phyloP scores from a whole-genome alignment of 2,797 vertebrate genomes.

The Sebastes minor region DNA sequence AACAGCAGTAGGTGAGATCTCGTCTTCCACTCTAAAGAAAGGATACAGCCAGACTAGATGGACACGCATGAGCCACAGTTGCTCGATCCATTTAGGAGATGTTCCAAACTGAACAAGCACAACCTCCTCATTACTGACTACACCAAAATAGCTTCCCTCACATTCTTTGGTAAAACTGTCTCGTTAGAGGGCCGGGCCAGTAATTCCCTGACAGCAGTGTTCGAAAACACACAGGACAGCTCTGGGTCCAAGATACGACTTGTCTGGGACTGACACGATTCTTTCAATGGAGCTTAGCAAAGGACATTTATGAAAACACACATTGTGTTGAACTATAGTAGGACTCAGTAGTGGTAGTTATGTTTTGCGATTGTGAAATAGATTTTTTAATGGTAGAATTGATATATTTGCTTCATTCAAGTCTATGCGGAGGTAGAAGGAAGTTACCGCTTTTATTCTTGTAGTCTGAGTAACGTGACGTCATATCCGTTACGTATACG shows the following conservation, averaged over 20 bases:
- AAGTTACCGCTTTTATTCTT: too few relatives aligned
- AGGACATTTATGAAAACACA: neutral
- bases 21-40: neutral
- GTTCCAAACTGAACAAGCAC: slow-evolving; percentile 43
- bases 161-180: slow-evolving; percentile 58
- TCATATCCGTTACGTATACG: too few relatives aligned
- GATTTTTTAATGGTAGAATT: too few relatives aligned
- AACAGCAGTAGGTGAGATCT: neutral
- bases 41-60: neutral
- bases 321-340: neutral
- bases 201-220: slow-evolving; percentile 46
- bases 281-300: neutral
- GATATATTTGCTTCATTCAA: too few relatives aligned
- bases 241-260: neutral
- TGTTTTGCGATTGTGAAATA: too few relatives aligned
- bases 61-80: slow-evolving; percentile 18
- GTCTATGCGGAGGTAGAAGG: neutral
- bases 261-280: neutral
- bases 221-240: slow-evolving; percentile 36
- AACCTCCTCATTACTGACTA: slow-evolving; percentile 61
- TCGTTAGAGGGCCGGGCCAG: slow-evolving; percentile 25
- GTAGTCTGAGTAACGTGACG: too few relatives aligned
- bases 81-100: slow-evolving; percentile 26
- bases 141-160: slow-evolving; percentile 54
- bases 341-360: neutral